These are phyloP conservation scores for Pachyramphus minor DNA, from an alignment of 2,113 vertebrate genomes.

Conservation along the genomic window DNA sequence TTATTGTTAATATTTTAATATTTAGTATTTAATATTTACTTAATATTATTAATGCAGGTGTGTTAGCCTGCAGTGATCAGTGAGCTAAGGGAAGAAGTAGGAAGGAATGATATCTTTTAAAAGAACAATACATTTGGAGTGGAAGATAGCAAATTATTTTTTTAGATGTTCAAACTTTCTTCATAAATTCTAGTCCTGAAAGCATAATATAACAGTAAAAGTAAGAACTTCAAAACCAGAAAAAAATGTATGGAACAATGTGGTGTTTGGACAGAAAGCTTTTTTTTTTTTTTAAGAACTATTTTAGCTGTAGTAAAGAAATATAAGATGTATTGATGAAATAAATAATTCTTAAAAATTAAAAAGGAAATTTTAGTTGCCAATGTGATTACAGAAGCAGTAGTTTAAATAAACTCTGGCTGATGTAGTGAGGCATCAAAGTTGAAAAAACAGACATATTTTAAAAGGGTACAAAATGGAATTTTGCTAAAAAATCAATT, in stretches of 20 bases:
- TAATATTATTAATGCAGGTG: not conserved
- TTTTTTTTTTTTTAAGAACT: not conserved
- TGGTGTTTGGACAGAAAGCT: not conserved
- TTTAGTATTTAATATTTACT: too few species aligned
- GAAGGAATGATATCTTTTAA: not conserved
- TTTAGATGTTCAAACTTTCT: not conserved
- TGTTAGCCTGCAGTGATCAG: not conserved
- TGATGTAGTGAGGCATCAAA: not conserved
- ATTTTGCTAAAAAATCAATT: not conserved
- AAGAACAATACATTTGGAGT: not conserved
- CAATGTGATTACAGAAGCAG: not conserved
- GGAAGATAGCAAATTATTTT: fast-evolving
- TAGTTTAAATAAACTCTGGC: not conserved
- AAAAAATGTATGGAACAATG: not conserved
- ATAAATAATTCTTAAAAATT: not conserved
- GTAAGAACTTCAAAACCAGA: not conserved
- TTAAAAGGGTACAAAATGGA: not conserved
- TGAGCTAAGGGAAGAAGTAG: not conserved
- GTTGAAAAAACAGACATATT: not conserved
- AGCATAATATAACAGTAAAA: not conserved
- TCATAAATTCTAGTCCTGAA: not conserved
- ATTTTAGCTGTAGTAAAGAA: not conserved
- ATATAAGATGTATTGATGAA: not conserved
- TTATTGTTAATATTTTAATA: too few species aligned
- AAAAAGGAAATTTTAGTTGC: not conserved